These are phyloP conservation scores for Escarpia spicata DNA, from an alignment of 2,888 invertebrate genomes.

Conservation along the genomic window DNA sequence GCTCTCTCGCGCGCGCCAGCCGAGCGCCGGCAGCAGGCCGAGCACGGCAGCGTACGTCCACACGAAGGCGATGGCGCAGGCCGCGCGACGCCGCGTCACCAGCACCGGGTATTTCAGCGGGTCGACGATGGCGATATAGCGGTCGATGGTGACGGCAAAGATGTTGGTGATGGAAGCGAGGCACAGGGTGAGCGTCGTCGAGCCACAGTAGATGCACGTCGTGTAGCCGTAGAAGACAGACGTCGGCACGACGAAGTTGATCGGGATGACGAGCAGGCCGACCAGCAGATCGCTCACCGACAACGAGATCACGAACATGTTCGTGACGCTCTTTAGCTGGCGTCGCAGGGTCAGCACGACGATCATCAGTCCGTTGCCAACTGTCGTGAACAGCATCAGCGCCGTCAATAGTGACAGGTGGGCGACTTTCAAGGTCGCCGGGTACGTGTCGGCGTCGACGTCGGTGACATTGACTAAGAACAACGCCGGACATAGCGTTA, in stretches of 20 bases:
- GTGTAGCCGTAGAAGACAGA: conserved; percentile 18
- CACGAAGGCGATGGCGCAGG: neutral
- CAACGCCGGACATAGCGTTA: neutral
- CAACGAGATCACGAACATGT: conserved; percentile 11
- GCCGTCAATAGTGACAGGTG: neutral
- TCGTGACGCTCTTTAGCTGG: conserved; percentile 17
- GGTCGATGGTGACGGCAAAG: conserved; percentile 22
- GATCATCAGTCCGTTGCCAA: neutral
- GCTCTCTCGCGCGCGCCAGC: neutral
- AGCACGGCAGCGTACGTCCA: conserved; percentile 19
- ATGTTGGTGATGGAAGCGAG: conserved; percentile 21
- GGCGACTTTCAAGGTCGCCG: neutral
- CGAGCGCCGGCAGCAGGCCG: conserved; percentile 19
- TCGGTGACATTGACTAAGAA: neutral
- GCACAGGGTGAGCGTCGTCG: neutral
- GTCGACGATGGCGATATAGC: conserved; percentile 8
- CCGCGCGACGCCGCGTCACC: neutral
- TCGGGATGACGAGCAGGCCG: neutral
- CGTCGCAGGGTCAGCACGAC: neutral
- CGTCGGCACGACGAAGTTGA: conserved; percentile 21
- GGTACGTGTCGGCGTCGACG: neutral
- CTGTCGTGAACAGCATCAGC: neutral
- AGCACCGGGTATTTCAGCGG: conserved; percentile 1
- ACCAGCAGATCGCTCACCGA: conserved; percentile 17
- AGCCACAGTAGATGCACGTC: conserved; percentile 18